Evolutionary conservation across 2,888 invertebrate genomes (phyloP).

Genomic region (Andrena trimmerana): DNA sequence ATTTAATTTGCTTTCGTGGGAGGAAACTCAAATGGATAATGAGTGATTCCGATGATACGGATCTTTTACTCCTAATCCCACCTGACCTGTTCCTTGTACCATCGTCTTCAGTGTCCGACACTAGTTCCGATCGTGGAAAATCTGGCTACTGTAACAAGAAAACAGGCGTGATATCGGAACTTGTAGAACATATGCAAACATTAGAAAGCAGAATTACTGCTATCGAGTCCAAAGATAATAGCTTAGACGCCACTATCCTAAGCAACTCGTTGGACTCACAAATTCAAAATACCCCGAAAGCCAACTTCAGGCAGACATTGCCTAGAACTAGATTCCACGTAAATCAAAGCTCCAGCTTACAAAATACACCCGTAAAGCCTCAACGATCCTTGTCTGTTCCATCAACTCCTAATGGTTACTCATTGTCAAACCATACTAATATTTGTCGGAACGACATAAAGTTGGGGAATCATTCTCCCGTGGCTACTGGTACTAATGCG

Average conservation of each 20-base stretch:
- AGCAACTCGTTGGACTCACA: slow-evolving; percentile 67
- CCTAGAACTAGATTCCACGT: slow-evolving; percentile 71
- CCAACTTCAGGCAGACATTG: slow-evolving; percentile 54
- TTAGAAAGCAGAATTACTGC: slow-evolving; percentile 86
- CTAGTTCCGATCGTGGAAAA: slow-evolving; percentile 71
- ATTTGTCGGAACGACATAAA: slow-evolving; percentile 51
- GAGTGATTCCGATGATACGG: slow-evolving; percentile 93
- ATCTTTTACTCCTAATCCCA: slow-evolving; percentile 92
- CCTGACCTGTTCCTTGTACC: slow-evolving; percentile 91
- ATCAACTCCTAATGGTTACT: slow-evolving; percentile 76
- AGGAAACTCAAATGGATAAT: slow-evolving; percentile 83
- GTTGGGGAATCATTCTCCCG: slow-evolving; percentile 22
- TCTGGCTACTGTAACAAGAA: slow-evolving; percentile 66
- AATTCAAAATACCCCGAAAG: slow-evolving; percentile 9
- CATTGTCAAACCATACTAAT: slow-evolving; percentile 61
- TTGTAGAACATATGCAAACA: slow-evolving; percentile 88
- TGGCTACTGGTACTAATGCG: slow-evolving; percentile 62
- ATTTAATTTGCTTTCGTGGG: slow-evolving; percentile 45
- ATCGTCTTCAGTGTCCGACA: slow-evolving; percentile 87
- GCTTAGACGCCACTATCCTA: slow-evolving; percentile 73
- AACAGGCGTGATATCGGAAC: slow-evolving; percentile 87
- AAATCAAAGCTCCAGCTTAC: slow-evolving; percentile 76
- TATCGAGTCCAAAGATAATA: slow-evolving; percentile 85
- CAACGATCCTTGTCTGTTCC: slow-evolving; percentile 77
- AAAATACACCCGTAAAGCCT: slow-evolving; percentile 77